Base-by-base conservation (phyloP, 1,140 invertebrate genomes). In the Drosophila nebulosa region DNA sequence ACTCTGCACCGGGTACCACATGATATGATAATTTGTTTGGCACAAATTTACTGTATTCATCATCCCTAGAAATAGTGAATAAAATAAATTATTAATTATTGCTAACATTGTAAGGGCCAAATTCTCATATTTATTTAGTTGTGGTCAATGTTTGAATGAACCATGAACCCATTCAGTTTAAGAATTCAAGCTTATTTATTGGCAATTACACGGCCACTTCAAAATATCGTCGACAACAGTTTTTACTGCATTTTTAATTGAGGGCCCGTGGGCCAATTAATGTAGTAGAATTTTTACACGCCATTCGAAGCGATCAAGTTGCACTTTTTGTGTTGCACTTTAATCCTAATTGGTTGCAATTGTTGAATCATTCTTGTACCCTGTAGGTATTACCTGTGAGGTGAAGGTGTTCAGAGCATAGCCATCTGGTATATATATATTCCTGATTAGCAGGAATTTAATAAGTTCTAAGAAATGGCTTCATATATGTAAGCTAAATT, bases 41-140 rank as follows among this genome's bases (percentile, higher is more conserved):
- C 71, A 89, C 80, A 61, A 90, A 79, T 46, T 80, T 89, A 22
- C 77, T 77, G 14, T 90, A 89, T 32, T 90, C 89, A 21, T 90
- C 89, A 62, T 90, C 89, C 51, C 89, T 90, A 27, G 16, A 46
- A 32, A 12, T 24, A n/a, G 12, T 24, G 46, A 65, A 61, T 27
- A 1, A 21, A 27, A 51, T 6, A 51, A 61, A n/a, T 62, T 9
- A 32, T 32, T 4, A 5, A 55, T 26, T 65, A 36, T 67, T 55
- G 24, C 3, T 32, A 51, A 5, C 12, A 42, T 16, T 42, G n/a
- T 14, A 42, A 42, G 10, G 30, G 0, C 30, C 10, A 32, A 9
- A 32, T 12, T 32, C 9, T 32, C 30, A 32, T 32, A 32, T 32
- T 32, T 32, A 10, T 30, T 30, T 32, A 32, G 30, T 32, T 32